phyloP scores from a whole-genome alignment of 2,888 invertebrate genomes.

The Dryocosmus kuriphilus region DNA sequence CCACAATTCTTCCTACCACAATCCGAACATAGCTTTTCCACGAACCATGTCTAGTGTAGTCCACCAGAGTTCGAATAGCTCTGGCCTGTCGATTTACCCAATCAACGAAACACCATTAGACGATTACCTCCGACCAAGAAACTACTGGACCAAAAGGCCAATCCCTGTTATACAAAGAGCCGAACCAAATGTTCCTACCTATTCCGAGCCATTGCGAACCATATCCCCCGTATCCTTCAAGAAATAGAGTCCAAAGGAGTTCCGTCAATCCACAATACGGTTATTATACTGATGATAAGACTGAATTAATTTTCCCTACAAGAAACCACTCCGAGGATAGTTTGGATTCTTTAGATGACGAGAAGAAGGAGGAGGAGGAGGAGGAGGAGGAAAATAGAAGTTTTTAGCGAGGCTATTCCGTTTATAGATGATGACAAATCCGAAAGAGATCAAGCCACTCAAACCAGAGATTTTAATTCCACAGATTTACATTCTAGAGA shows the following conservation, averaged over 20 bases:
- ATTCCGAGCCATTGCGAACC: slow-evolving; percentile 66
- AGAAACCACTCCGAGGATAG: slow-evolving; percentile 57
- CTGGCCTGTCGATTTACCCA: slow-evolving; percentile 61
- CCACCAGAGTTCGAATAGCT: slow-evolving; percentile 58
- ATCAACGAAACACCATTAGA: slow-evolving; percentile 59
- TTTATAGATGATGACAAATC: slow-evolving; percentile 30
- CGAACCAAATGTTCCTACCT: slow-evolving; percentile 65
- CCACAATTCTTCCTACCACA: slow-evolving; percentile 46
- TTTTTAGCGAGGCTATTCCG: slow-evolving; percentile 18
- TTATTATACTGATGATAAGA: slow-evolving; percentile 65
- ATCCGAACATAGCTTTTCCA: slow-evolving; percentile 43
- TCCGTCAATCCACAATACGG: slow-evolving; percentile 57
- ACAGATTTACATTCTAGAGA: not conserved
- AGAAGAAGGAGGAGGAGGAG: slow-evolving; percentile 41
- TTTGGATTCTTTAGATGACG: slow-evolving; percentile 54
- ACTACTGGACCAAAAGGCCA: slow-evolving; percentile 61
- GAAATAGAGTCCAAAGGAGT: slow-evolving; percentile 48
- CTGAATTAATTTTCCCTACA: slow-evolving; percentile 64
- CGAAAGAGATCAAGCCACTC: not conserved
- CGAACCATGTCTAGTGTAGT: slow-evolving; percentile 41
- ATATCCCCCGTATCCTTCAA: slow-evolving; percentile 63
- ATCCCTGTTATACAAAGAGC: slow-evolving; percentile 68
- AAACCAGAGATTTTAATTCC: not conserved
- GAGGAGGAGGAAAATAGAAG: not conserved
- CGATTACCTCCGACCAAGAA: slow-evolving; percentile 52